phyloP scores from a whole-genome alignment of 2,113 vertebrate species.

The Labeo rohita region DNA sequence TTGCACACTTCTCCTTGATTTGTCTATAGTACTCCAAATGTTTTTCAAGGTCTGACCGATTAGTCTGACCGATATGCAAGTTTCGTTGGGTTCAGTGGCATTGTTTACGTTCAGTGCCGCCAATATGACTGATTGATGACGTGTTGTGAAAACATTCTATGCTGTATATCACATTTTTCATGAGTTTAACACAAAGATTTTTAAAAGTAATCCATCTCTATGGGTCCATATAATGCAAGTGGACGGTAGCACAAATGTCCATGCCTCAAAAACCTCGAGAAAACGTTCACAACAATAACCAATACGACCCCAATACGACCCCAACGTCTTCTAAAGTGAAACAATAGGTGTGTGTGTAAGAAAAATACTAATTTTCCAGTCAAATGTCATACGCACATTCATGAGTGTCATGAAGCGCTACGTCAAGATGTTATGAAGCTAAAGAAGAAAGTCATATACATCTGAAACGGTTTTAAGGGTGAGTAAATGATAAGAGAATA shows the following conservation, averaged over 20 bases:
- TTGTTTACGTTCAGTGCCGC: no score
- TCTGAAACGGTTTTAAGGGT: no score
- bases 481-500: no score
- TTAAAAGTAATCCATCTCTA: background rate
- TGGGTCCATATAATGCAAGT: background rate
- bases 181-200: background rate
- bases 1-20: no score
- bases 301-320: background rate
- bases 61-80: no score
- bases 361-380: background rate
- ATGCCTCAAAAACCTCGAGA: background rate
- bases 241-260: background rate
- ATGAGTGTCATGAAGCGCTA: background rate
- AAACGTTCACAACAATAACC: background rate
- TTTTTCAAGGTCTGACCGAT: no score
- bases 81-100: no score
- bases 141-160: no score
- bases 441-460: background rate
- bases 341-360: background rate
- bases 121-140: no score
- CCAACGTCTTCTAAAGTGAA: background rate
- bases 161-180: background rate
- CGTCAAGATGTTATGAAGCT: background rate
- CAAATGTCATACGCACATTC: background rate
- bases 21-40: no score